Base-by-base conservation (phyloP, 2,888 invertebrate species). In the Prenolepis imparis region DNA sequence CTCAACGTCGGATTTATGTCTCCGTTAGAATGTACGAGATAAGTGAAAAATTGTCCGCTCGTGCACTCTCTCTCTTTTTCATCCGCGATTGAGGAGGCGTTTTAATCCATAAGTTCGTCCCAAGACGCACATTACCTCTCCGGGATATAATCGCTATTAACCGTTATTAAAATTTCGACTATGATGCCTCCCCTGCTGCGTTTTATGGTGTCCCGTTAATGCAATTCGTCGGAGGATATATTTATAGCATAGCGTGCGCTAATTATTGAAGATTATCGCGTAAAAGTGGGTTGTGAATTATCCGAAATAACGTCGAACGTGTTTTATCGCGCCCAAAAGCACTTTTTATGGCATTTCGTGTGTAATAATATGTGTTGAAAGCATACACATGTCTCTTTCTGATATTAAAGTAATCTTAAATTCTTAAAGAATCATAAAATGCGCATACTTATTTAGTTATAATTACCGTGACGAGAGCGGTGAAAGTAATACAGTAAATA, bases 1-100 rank as follows among this genome's bases (percentile, higher is more conserved):
- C n/a, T 81, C 63, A 66, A 32, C 75, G 68, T 28, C 24, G 48
- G 85, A 83, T 87, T 87, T 82, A 73, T 73, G 72, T 52, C 59
- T 66, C 66, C 41, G 59, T 36, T 32, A 32, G 75, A 61, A 73
- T 52, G 59, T 15, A 11, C 32, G 64, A 68, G 85, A 87, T 87
- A 87, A 85, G 74, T 68, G 11, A 70, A 77, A 78, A 48, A 63
- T 64, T 55, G 72, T 21, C 36, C 44, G 39, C 28, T 8, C 21
- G 15, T 5, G 9, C 32, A 44, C 52, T 32, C n/a, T 52, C 52
- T 5, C 36, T 41, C 63, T 28, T 28, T 28, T 28, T 28, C 28
- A 28, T 28, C 28, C 3, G 28, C 28, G 28, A 3, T 1, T 28
- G 55, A 28, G 28, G 3, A 28, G 28, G 28, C 28, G 32, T 24